phyloP scores from a whole-genome alignment of 2,113 vertebrate genomes.

The Paralichthys olivaceus region DNA sequence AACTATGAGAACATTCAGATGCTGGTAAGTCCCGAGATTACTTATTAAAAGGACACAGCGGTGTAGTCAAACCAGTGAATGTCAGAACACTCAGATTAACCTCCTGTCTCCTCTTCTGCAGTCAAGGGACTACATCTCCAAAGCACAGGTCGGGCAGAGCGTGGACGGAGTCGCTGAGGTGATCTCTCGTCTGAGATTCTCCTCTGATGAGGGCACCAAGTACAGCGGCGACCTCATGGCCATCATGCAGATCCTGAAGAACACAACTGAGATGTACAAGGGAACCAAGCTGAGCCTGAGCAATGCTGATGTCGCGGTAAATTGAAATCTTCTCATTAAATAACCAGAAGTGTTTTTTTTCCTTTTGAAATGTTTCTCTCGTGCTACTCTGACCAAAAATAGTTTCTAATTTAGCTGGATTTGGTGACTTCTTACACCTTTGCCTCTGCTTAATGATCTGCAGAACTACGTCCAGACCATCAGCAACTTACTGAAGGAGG shows the following conservation, averaged over 20 bases:
- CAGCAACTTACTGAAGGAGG: conserved; percentile 95
- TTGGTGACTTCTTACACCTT: conserved; percentile 36
- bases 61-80: not conserved
- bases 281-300: conserved; percentile 88
- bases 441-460: conserved; percentile 47
- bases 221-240: conserved; percentile 97
- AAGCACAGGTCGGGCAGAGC: conserved; percentile 87
- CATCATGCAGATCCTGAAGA: conserved; percentile 91
- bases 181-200: conserved; percentile 92
- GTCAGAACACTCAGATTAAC: conserved; percentile 20
- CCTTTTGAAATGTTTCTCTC: not conserved
- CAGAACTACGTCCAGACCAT: conserved; percentile 97
- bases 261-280: conserved; percentile 92
- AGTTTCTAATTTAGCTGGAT: not conserved
- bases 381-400: conserved; percentile 23
- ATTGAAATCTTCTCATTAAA: not conserved
- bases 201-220: conserved; percentile 90
- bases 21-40: conserved; percentile 84
- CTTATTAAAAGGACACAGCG: not conserved
- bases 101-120: conserved; percentile 57
- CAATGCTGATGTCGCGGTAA: conserved; percentile 91
- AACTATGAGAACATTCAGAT: conserved; percentile 94
- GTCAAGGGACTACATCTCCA: conserved; percentile 90
- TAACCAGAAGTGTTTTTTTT: too few relatives aligned
- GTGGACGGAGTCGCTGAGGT: conserved; percentile 90